These are phyloP conservation scores for Drosophila peninsularis DNA, from an alignment of 2,888 invertebrate genomes.

Conservation along the genomic window DNA sequence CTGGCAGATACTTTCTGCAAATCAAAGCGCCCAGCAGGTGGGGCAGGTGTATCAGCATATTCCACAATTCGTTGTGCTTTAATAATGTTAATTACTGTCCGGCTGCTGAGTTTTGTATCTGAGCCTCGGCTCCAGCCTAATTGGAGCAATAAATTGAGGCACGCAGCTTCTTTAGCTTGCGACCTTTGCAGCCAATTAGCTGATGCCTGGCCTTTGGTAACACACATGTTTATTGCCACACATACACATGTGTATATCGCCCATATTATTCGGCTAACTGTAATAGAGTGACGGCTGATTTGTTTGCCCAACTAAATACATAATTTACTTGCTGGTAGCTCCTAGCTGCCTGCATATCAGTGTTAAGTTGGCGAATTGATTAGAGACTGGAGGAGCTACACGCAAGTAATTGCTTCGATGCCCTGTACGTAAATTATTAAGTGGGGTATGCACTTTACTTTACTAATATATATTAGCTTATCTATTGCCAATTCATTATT, in stretches of 20 bases:
- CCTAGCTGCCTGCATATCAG: neutral
- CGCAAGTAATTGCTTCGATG: neutral
- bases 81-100: conserved; percentile 64
- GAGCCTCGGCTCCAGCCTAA: conserved; percentile 22
- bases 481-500: too few species aligned
- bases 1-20: conserved; percentile 66
- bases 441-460: neutral
- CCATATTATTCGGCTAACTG: too few species aligned
- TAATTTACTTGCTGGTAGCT: neutral
- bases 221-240: conserved; percentile 16
- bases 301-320: conserved; percentile 5
- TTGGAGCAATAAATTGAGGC: conserved; percentile 43
- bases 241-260: neutral
- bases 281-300: conserved; percentile 14
- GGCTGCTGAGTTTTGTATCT: conserved; percentile 27
- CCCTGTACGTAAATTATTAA: neutral
- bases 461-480: too few species aligned
- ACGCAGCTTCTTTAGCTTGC: neutral
- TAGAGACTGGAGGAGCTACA: neutral
- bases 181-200: conserved; percentile 27
- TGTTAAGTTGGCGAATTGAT: neutral
- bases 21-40: conserved; percentile 55
- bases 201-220: conserved; percentile 8
- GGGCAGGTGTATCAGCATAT: conserved; percentile 15
- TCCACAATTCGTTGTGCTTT: conserved; percentile 44